Conservation (phyloP, 2,888 invertebrate genomes). For the Cantharis rufa region DNA sequence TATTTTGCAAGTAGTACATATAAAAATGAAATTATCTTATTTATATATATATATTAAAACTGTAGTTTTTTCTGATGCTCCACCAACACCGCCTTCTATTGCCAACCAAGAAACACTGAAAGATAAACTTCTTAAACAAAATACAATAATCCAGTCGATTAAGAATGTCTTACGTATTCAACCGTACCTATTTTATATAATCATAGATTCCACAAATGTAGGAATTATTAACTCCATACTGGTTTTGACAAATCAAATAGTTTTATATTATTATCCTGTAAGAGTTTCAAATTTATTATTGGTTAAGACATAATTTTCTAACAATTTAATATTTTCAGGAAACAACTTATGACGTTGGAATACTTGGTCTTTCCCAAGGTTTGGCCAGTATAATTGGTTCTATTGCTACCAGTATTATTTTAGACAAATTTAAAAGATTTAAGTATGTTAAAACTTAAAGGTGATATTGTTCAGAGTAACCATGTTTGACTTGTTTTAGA, state of each 20-base stretch:
- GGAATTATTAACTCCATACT: neutral
- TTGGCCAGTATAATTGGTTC: neutral
- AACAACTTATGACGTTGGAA: neutral
- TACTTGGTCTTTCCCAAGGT: neutral
- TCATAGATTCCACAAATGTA: neutral
- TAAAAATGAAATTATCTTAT: too few species aligned
- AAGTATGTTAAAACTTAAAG: neutral
- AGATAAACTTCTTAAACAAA: neutral
- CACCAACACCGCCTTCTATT: neutral
- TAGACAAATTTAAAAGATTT: neutral
- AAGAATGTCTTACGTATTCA: neutral
- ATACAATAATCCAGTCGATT: neutral
- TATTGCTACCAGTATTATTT: neutral
- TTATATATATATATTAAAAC: neutral
- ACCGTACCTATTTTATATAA: neutral
- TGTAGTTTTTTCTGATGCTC: neutral
- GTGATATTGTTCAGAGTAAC: too few species aligned
- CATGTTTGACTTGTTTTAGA: too few species aligned
- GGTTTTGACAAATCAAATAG: neutral
- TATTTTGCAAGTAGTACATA: too few species aligned
- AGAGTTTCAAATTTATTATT: neutral
- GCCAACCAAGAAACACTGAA: neutral
- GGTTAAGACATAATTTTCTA: neutral
- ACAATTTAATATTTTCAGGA: neutral
- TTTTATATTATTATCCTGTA: neutral